Percentiles rank a stretch among this genome's conserved stretches.
These are phyloP conservation scores for Hippoglossus hippoglossus DNA, from an alignment of 2,797 vertebrate species.

Conservation along the genomic window DNA sequence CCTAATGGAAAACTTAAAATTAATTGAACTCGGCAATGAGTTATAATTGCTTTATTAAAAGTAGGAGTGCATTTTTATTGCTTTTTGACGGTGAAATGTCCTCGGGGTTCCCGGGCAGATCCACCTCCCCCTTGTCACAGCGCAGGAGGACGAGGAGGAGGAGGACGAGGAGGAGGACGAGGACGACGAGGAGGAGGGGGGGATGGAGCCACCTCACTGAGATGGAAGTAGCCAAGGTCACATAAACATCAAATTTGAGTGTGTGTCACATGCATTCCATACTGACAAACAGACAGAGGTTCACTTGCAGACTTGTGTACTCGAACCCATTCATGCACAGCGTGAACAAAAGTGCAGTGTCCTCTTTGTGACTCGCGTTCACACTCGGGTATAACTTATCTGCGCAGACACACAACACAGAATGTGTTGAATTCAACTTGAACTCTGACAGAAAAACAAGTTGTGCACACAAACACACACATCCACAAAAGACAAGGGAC, in stretches of 20 bases:
- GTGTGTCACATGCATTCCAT: neutral
- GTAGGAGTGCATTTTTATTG: slow-evolving; percentile 77
- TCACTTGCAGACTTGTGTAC: slow-evolving; percentile 1
- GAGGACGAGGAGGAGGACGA: slow-evolving; percentile 6
- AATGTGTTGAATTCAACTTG: slow-evolving; percentile 8
- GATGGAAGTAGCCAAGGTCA: slow-evolving; percentile 51
- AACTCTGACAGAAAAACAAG: slow-evolving; percentile 1
- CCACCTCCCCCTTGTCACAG: slow-evolving; percentile 40
- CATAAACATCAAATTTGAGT: slow-evolving; percentile 22
- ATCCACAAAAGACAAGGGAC: slow-evolving; percentile 23
- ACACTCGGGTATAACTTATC: slow-evolving; percentile 7
- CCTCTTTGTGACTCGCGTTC: slow-evolving; percentile 43
- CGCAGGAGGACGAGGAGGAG: neutral
- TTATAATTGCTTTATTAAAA: slow-evolving; percentile 84
- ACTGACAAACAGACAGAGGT: neutral
- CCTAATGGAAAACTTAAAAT: slow-evolving; percentile 75
- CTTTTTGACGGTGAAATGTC: slow-evolving; percentile 69
- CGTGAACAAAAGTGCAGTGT: slow-evolving; percentile 4
- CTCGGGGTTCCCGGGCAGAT: slow-evolving; percentile 56
- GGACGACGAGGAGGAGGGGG: slow-evolving; percentile 7
- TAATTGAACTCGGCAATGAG: slow-evolving; percentile 77
- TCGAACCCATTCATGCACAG: slow-evolving; percentile 11
- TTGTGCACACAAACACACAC: neutral
- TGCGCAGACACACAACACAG: slow-evolving; percentile 13
- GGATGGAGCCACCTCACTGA: slow-evolving; percentile 19